Conservation (phyloP, 2,797 vertebrate species). For the Linurgus olivaceus region DNA sequence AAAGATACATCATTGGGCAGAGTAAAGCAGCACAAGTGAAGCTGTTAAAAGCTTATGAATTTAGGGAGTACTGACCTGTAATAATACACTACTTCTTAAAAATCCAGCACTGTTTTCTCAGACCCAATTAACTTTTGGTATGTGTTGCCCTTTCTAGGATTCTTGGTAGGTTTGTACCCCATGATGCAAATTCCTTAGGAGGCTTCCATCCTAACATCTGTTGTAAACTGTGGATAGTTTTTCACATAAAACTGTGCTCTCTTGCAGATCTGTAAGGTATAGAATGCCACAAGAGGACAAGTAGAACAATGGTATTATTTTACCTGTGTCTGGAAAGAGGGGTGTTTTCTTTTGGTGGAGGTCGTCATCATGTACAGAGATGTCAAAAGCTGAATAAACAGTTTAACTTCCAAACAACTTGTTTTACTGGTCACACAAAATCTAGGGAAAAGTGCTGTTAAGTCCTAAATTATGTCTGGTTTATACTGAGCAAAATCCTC, state of each 20-base stretch:
- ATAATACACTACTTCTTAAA: not conserved
- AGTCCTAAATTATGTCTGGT: not conserved
- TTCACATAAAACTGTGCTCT: not conserved
- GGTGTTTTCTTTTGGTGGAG: not conserved
- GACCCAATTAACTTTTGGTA: not conserved
- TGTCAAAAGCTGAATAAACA: not conserved
- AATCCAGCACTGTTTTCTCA: not conserved
- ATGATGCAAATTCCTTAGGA: not conserved
- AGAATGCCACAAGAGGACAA: not conserved
- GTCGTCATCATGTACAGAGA: not conserved
- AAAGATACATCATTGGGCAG: not conserved
- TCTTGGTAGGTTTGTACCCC: not conserved
- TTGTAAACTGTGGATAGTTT: not conserved
- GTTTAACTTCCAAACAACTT: not conserved
- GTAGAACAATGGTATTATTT: not conserved
- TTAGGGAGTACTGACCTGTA: not conserved
- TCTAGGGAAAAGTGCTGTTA: not conserved
- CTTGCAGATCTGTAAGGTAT: not conserved
- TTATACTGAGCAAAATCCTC: not conserved
- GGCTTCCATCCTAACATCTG: not conserved
- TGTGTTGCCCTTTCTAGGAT: not conserved
- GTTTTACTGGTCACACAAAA: not conserved
- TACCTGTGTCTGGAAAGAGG: not conserved
- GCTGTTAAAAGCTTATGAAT: constrained; percentile 21
- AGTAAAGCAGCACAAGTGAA: not conserved